phyloP scores from a whole-genome alignment of 2,797 vertebrate genomes.

The Myiotriccus ornatus region DNA sequence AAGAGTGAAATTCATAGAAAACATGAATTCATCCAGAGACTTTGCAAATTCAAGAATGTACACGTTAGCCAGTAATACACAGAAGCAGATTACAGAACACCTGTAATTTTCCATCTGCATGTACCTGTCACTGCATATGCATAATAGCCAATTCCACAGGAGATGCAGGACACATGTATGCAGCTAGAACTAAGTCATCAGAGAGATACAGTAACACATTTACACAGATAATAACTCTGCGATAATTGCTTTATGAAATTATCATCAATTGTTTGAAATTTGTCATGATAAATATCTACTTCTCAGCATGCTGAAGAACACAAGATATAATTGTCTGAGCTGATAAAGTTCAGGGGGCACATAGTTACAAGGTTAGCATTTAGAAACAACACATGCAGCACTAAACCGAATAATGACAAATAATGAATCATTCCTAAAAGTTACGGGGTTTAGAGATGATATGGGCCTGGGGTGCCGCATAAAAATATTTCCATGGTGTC shows the following conservation, averaged over 20 bases:
- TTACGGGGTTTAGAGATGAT: not conserved
- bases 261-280: not conserved
- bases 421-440: not conserved
- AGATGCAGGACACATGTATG: not conserved
- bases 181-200: not conserved
- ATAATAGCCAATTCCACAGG: not conserved
- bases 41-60: not conserved
- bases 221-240: not conserved
- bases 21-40: not conserved
- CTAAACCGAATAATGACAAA: not conserved
- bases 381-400: not conserved
- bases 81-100: not conserved
- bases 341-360: not conserved
- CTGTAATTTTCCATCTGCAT: not conserved
- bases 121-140: not conserved
- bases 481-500: not conserved
- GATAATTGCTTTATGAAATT: slow-evolving; percentile 11
- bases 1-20: not conserved
- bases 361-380: not conserved
- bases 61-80: not conserved
- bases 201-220: not conserved
- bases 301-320: not conserved
- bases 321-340: not conserved
- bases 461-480: not conserved
- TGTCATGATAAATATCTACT: not conserved